These are phyloP conservation scores for Aphidius ervi DNA, from an alignment of 1,140 invertebrate species.

Conservation along the genomic window DNA sequence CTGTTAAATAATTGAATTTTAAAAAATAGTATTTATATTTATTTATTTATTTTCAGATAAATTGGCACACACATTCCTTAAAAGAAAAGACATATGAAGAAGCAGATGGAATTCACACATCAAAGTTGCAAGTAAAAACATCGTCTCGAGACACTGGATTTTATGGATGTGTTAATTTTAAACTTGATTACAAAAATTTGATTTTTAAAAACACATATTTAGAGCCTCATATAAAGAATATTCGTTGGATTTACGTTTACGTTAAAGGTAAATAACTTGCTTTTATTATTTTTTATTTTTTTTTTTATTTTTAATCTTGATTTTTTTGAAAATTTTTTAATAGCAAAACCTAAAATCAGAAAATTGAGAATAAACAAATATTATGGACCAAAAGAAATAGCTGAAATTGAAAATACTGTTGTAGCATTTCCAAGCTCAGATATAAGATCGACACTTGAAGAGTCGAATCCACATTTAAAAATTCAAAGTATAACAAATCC, in stretches of 20 bases:
- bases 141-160: too few relatives aligned
- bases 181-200: too few relatives aligned
- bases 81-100: too few relatives aligned
- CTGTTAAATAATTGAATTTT: too few relatives aligned
- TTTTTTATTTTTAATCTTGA: not conserved
- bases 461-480: slow-evolving; percentile 16
- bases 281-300: not conserved
- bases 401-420: slow-evolving; percentile 46
- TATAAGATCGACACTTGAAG: slow-evolving; percentile 50
- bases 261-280: slow-evolving; percentile 59
- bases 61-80: too few relatives aligned
- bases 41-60: too few relatives aligned
- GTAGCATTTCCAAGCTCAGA: slow-evolving; percentile 49
- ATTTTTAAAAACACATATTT: too few relatives aligned
- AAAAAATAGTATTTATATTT: too few relatives aligned
- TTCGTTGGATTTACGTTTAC: slow-evolving; percentile 60
- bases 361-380: slow-evolving; percentile 29
- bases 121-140: too few relatives aligned
- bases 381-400: slow-evolving; percentile 44
- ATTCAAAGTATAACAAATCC: slow-evolving; percentile 15
- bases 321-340: slow-evolving; percentile 15
- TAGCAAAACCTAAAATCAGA: slow-evolving; percentile 49
- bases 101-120: too few relatives aligned
- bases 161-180: too few relatives aligned
- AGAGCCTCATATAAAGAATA: slow-evolving; percentile 28